phyloP scores from a whole-genome alignment of 2,113 vertebrate genomes.

The Pogona vitticeps region DNA sequence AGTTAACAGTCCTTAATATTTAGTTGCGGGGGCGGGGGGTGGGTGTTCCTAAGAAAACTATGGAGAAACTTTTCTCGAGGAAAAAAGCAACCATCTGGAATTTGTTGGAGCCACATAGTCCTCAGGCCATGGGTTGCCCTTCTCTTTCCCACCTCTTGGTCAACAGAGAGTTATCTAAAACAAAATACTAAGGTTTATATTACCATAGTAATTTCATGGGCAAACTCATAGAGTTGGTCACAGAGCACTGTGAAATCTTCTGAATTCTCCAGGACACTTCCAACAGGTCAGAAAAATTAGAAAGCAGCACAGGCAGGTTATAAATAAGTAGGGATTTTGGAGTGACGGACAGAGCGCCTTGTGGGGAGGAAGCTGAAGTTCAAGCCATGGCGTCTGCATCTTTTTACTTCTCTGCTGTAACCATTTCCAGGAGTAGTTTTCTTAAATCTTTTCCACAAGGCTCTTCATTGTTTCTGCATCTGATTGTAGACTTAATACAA shows the following conservation, averaged over 20 bases:
- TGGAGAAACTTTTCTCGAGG: conserved; percentile 38
- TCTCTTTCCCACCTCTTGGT: conserved; percentile 29
- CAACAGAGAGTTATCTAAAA: not conserved
- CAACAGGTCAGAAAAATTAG: not conserved
- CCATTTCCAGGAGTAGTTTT: not conserved
- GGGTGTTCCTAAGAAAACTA: conserved; percentile 49
- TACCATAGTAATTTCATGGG: not conserved
- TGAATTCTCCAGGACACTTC: not conserved
- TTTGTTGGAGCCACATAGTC: not conserved
- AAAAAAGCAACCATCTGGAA: conserved; percentile 40
- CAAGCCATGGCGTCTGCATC: not conserved
- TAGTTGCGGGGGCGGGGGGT: conserved; percentile 11
- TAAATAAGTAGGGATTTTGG: not conserved
- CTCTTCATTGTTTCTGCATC: not conserved
- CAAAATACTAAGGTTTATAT: not conserved
- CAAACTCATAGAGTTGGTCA: not conserved
- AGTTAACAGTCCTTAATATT: not conserved
- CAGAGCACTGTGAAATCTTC: not conserved
- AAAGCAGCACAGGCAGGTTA: not conserved
- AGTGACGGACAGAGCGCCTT: not conserved
- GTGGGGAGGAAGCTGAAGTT: too few species aligned
- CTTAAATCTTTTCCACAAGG: not conserved
- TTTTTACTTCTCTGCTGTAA: not conserved
- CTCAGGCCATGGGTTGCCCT: not conserved
- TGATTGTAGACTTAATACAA: too few species aligned